These are phyloP conservation scores for Pandemis corylana DNA, from an alignment of 2,888 invertebrate genomes.

Conservation along the genomic window DNA sequence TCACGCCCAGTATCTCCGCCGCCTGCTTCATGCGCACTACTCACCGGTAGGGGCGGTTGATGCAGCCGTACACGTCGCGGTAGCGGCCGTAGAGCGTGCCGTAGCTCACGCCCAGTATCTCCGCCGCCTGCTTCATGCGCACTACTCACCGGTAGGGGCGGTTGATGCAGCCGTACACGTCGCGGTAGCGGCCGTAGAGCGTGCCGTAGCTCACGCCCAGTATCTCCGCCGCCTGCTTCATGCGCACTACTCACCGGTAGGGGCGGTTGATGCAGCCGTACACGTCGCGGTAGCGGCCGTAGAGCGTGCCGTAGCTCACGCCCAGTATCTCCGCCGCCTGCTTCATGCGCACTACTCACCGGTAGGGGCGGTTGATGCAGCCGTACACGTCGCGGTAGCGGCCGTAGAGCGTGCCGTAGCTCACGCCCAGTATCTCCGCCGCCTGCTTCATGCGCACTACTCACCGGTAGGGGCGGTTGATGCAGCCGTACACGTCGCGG, in stretches of 20 bases:
- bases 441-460: constrained; percentile 95
- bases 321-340: constrained; percentile 95
- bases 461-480: constrained; percentile 94
- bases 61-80: constrained; percentile 94
- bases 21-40: constrained; percentile 95
- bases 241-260: constrained; percentile 91
- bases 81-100: constrained; percentile 96
- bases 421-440: constrained; percentile 94
- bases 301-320: constrained; percentile 95
- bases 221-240: constrained; percentile 96
- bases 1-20: constrained; percentile 94
- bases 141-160: constrained; percentile 92
- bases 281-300: constrained; percentile 95
- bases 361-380: constrained; percentile 94
- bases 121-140: constrained; percentile 97
- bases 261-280: constrained; percentile 95
- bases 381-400: constrained; percentile 95
- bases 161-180: constrained; percentile 95
- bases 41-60: constrained; percentile 94
- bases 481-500: constrained; percentile 94
- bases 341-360: constrained; percentile 94
- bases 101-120: constrained; percentile 95
- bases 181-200: constrained; percentile 94
- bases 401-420: constrained; percentile 95
- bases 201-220: constrained; percentile 96